Percentiles rank a stretch among this genome's conserved stretches.
These are phyloP conservation scores for Zaprionus vittiger DNA, from an alignment of 1,140 invertebrate genomes.

Conservation along the genomic window DNA sequence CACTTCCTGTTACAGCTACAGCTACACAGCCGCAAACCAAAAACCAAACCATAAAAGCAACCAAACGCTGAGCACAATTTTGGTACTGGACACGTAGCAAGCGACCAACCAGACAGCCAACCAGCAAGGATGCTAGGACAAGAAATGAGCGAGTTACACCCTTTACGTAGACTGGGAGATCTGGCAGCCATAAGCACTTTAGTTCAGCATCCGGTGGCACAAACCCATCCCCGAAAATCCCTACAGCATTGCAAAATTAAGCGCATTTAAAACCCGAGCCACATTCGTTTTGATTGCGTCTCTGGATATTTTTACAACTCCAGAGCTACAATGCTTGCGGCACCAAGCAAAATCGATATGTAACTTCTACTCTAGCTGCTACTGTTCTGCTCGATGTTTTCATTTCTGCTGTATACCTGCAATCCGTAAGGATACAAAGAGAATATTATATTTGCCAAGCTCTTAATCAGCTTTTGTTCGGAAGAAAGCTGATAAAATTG, in stretches of 20 bases:
- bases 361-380: slow-evolving; percentile 41
- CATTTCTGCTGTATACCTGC: neutral
- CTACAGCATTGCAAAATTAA: slow-evolving; percentile 61
- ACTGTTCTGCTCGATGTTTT: slow-evolving; percentile 19
- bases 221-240: neutral
- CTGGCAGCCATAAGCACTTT: slow-evolving; percentile 52
- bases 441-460: slow-evolving; percentile 21
- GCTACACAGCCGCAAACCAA: slow-evolving; percentile 23
- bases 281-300: slow-evolving; percentile 67
- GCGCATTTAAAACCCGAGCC: slow-evolving; percentile 66
- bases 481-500: neutral
- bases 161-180: slow-evolving; percentile 12
- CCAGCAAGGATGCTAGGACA: slow-evolving; percentile 30
- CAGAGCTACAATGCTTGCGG: slow-evolving; percentile 10
- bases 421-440: slow-evolving; percentile 10
- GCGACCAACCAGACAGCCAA: neutral
- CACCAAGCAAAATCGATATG: slow-evolving; percentile 60
- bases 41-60: slow-evolving; percentile 9
- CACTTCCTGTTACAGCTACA: slow-evolving; percentile 58
- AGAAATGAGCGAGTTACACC: slow-evolving; percentile 1
- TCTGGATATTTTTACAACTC: slow-evolving; percentile 34
- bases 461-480: slow-evolving; percentile 35
- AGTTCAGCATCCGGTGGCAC: slow-evolving; percentile 46
- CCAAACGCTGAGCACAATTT: slow-evolving; percentile 59
- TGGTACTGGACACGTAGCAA: slow-evolving; percentile 50